Conservation (phyloP, 2,797 vertebrate genomes). For the Calcarius lapponicus region DNA sequence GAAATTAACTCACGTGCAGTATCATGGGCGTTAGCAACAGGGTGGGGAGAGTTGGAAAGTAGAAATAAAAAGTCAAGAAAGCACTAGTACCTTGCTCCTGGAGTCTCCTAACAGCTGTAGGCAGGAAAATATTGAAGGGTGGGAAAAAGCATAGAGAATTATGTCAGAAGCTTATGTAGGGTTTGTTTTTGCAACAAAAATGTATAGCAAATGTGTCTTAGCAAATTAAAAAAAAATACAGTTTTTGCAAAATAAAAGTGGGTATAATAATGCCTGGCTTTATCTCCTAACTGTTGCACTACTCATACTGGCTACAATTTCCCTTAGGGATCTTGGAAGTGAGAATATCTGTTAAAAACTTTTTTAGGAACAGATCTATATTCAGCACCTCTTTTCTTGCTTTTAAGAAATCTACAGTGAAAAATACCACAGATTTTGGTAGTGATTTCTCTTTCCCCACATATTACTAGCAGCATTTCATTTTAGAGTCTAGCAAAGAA, state of each 20-base stretch:
- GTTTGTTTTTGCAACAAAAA: slow-evolving; percentile 81
- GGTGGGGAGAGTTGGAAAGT: slow-evolving; percentile 72
- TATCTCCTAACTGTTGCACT: neutral
- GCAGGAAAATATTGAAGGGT: slow-evolving; percentile 85
- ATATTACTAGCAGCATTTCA: neutral
- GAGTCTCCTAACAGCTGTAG: slow-evolving; percentile 99
- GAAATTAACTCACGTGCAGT: slow-evolving; percentile 40
- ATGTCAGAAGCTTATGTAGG: slow-evolving; percentile 84
- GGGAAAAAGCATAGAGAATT: slow-evolving; percentile 88
- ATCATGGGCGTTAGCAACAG: slow-evolving; percentile 51
- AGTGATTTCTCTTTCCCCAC: neutral
- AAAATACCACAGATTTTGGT: neutral
- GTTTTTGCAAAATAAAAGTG: slow-evolving; percentile 70
- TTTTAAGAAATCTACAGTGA: neutral
- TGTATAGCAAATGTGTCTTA: slow-evolving; percentile 76
- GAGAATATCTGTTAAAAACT: neutral
- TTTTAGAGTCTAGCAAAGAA: neutral
- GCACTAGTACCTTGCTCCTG: slow-evolving; percentile 97
- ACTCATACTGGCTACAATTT: neutral
- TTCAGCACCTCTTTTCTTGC: neutral
- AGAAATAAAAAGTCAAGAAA: slow-evolving; percentile 78
- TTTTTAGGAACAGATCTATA: neutral
- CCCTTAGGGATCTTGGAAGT: neutral
- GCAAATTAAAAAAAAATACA: slow-evolving; percentile 74
- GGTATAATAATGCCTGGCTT: slow-evolving; percentile 44